Conservation (phyloP, 2,888 invertebrate species). For the Hydraecia micacea region DNA sequence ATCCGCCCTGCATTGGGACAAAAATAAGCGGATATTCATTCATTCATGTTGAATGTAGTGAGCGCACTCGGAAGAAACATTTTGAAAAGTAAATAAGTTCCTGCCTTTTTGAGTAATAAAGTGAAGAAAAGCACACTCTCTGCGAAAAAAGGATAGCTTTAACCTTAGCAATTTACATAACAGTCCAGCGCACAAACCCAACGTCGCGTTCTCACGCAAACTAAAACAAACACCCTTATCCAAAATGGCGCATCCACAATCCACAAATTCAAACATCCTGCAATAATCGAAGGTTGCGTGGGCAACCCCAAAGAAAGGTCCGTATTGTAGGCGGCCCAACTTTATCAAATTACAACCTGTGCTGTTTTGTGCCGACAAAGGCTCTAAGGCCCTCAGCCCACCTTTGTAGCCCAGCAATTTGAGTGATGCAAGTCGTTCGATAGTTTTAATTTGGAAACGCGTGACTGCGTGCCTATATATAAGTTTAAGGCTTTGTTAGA, state of each 20-base stretch:
- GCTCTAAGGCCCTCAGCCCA: slow-evolving; percentile 77
- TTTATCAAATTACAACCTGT: slow-evolving; percentile 90
- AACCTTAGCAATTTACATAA: slow-evolving; percentile 2
- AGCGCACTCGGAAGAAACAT: not conserved
- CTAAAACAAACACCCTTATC: slow-evolving; percentile 37
- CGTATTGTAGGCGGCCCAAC: slow-evolving; percentile 87
- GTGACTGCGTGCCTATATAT: slow-evolving; percentile 63
- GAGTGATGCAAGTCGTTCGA: slow-evolving; percentile 64
- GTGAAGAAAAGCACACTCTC: not conserved
- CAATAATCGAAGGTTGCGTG: slow-evolving; percentile 84
- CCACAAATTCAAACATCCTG: slow-evolving; percentile 68
- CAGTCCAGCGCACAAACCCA: not conserved
- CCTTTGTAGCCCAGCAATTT: slow-evolving; percentile 73
- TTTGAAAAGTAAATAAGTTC: not conserved
- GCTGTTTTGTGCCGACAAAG: slow-evolving; percentile 90
- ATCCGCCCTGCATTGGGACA: not conserved
- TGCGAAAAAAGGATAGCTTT: not conserved
- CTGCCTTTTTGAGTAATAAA: not conserved
- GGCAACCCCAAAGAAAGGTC: slow-evolving; percentile 86
- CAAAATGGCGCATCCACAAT: slow-evolving; percentile 65
- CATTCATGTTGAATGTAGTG: not conserved
- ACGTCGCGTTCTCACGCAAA: slow-evolving; percentile 31
- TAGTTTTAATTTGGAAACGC: slow-evolving; percentile 70
- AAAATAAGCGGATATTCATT: not conserved
- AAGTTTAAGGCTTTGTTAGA: slow-evolving; percentile 47